Conservation (phyloP, 2,888 invertebrate genomes). For the Parnassius orleans region DNA sequence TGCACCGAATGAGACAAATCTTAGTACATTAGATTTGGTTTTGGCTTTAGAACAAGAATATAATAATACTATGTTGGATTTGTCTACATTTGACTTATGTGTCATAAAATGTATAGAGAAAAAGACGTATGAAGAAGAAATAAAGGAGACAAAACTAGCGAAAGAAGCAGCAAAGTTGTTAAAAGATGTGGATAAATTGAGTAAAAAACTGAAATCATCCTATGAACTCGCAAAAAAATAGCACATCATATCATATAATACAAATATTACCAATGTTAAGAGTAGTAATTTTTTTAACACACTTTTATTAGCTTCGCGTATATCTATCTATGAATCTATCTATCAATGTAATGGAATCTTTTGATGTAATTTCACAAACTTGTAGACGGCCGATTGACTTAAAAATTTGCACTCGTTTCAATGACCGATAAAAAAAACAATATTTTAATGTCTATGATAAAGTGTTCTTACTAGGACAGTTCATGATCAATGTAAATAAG, state of each 20-base stretch:
- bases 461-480: no score
- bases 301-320: no score
- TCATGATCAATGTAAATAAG: no score
- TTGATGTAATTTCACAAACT: no score
- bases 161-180: constrained; percentile 60
- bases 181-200: constrained; percentile 66
- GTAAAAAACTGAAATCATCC: constrained; percentile 61
- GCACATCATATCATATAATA: neutral
- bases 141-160: constrained; percentile 57
- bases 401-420: no score
- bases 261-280: no score
- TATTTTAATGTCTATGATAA: no score
- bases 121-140: constrained; percentile 58
- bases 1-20: constrained; percentile 81
- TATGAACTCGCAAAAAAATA: constrained; percentile 47
- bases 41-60: constrained; percentile 79
- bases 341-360: no score
- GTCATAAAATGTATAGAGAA: constrained; percentile 64
- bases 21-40: constrained; percentile 82
- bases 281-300: no score
- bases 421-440: no score
- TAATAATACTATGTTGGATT: constrained; percentile 61
- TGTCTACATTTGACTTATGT: constrained; percentile 62
- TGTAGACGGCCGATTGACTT: no score
- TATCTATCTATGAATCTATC: no score